phyloP scores from a whole-genome alignment of 2,113 vertebrate species.

The Nestor notabilis region DNA sequence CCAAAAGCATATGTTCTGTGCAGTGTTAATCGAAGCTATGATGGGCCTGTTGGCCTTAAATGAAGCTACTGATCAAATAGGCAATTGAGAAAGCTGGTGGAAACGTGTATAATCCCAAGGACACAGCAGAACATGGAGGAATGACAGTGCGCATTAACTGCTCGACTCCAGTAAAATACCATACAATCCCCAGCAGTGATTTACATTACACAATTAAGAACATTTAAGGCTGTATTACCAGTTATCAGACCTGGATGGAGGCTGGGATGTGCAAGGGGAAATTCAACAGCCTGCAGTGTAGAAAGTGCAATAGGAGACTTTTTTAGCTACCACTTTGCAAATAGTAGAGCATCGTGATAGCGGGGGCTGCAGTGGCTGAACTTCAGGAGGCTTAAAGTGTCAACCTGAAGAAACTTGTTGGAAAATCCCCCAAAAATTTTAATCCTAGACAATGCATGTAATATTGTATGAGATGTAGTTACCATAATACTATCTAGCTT shows the following conservation, averaged over 20 bases:
- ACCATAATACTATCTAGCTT: not conserved
- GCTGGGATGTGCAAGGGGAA: not conserved
- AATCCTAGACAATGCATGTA: not conserved
- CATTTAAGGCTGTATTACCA: not conserved
- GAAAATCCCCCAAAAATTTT: not conserved
- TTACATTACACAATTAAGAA: not conserved
- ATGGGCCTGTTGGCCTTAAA: not conserved
- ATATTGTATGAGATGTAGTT: not conserved
- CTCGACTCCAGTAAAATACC: not conserved
- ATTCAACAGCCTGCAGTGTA: not conserved
- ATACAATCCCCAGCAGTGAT: not conserved
- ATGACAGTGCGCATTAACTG: not conserved
- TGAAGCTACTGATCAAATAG: not conserved
- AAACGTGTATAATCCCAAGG: not conserved
- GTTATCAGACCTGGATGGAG: not conserved
- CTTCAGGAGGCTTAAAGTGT: not conserved
- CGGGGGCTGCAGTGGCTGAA: not conserved
- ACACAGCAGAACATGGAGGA: not conserved
- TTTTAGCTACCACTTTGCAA: not conserved
- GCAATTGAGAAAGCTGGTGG: not conserved
- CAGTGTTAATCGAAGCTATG: accelerated
- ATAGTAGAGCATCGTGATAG: accelerated
- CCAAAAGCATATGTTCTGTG: not conserved
- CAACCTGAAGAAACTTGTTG: not conserved
- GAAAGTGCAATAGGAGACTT: not conserved